Evolutionary conservation across 2,888 invertebrate genomes (phyloP), one percentile per base, ranked within the genome.

Genomic region (Ormyrus nitidulus): DNA sequence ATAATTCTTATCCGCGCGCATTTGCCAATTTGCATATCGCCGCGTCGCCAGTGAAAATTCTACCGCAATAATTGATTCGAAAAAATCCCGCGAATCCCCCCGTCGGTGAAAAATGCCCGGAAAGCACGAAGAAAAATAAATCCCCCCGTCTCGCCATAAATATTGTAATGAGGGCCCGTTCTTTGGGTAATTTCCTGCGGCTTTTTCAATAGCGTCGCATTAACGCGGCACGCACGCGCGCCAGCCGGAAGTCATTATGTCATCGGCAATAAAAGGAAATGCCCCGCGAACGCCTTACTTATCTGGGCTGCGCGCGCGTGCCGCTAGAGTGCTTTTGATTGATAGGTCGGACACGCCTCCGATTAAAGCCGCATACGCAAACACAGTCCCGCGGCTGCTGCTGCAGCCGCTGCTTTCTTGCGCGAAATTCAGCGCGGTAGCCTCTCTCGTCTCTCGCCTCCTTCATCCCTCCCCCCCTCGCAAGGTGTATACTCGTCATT

Each of bases 241-340:
- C 13, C n/a, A 13, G 66, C 66, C 75, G 75, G 75, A 75, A 75
- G 75, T 75, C 75, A 75, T 68, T 75, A 75, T 68, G 75, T 68
- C 75, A 75, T 68, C 59, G 66, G 58, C 66, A 68, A 75, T 75
- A 75, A 75, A 44, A 75, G 59, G 59, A 68, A 59, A 59, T n/a
- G 34, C 62, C 10, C 64, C 53, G 51, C 54, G 49, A 19, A 51
- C 75, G 66, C 51, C 58, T 59, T 66, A 66, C 51, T 74, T 56
- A n/a, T 10, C 34, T 34, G 34, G 58, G 10, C 8, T 5, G 19
- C 46, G 46, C 46, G 19, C 7, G 6, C 54, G 51, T 53, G 51
- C 72, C 54, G 13, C 51, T 34, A 34, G 10, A 10, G 48, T 11
- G n/a, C 7, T 19, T 19, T 44, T 74, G 75, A 75, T 75, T 66